phyloP scores from a whole-genome alignment of 2,888 invertebrate genomes.

The Agonopterix arenella region DNA sequence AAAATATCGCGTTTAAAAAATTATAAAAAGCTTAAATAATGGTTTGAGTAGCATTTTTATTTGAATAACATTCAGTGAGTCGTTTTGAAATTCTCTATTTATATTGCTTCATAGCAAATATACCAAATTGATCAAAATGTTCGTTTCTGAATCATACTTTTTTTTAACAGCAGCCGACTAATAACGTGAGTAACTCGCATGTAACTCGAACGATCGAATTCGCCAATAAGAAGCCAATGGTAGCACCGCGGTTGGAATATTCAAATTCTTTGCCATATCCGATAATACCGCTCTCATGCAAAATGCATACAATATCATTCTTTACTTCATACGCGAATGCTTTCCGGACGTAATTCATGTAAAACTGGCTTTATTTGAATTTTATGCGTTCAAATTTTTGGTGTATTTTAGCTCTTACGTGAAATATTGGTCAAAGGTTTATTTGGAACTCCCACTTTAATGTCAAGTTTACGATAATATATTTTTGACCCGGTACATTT shows the following conservation, averaged over 20 bases:
- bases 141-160: no score
- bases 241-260: constrained; percentile 47
- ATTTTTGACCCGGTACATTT: not conserved
- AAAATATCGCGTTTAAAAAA: no score
- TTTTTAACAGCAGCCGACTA: no score
- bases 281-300: constrained; percentile 71
- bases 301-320: constrained; percentile 75
- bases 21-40: no score
- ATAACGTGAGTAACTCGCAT: not conserved
- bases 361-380: constrained; percentile 68
- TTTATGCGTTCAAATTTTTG: constrained; percentile 59
- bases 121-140: no score
- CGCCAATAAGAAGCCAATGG: constrained; percentile 16
- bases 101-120: no score
- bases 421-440: constrained; percentile 10
- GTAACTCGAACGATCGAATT: not conserved
- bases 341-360: constrained; percentile 65
- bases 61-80: no score
- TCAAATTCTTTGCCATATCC: constrained; percentile 69
- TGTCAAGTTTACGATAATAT: constrained; percentile 6
- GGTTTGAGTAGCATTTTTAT: no score
- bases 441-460: constrained; percentile 7
- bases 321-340: constrained; percentile 66
- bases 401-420: constrained; percentile 24
- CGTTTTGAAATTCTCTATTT: no score